A percentile compares a stretch with the other conserved stretches of the same genome.
Evolutionary conservation across 2,113 vertebrate genomes (phyloP).

Genomic region (Riparia riparia): DNA sequence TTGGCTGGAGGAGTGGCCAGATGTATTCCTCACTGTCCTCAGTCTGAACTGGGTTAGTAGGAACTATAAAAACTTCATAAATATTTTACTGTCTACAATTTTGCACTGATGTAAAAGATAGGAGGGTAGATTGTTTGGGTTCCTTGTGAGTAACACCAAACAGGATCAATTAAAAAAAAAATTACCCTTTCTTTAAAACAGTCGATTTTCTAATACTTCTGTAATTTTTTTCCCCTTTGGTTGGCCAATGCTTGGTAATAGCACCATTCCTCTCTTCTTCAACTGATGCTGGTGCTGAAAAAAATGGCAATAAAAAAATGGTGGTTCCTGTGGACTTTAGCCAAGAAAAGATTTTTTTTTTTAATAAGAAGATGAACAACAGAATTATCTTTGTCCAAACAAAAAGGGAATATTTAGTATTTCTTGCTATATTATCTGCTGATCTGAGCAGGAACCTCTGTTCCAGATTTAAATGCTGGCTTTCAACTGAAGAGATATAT

Average conservation of each 20-base stretch:
- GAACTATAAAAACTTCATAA: constrained; percentile 28
- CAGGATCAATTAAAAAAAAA: neutral
- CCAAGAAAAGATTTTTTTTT: neutral
- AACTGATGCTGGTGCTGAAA: neutral
- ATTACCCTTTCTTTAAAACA: neutral
- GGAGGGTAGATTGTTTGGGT: neutral
- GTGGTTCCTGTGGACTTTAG: neutral
- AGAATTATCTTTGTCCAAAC: neutral
- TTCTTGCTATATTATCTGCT: neutral
- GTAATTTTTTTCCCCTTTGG: neutral
- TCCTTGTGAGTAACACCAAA: neutral
- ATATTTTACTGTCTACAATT: constrained; percentile 6
- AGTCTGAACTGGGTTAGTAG: neutral
- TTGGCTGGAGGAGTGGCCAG: constrained; percentile 8
- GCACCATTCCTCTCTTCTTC: neutral
- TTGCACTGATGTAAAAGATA: neutral
- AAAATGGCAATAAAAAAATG: neutral
- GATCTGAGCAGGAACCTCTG: neutral
- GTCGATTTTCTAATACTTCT: neutral
- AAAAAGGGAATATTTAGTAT: neutral
- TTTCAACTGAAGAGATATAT: neutral
- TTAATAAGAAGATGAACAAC: neutral
- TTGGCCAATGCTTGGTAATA: neutral
- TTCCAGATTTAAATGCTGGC: neutral
- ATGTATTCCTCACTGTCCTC: constrained; percentile 14